These are phyloP conservation scores for Drosophila nebulosa DNA, from an alignment of 1,140 invertebrate genomes.

Conservation along the genomic window DNA sequence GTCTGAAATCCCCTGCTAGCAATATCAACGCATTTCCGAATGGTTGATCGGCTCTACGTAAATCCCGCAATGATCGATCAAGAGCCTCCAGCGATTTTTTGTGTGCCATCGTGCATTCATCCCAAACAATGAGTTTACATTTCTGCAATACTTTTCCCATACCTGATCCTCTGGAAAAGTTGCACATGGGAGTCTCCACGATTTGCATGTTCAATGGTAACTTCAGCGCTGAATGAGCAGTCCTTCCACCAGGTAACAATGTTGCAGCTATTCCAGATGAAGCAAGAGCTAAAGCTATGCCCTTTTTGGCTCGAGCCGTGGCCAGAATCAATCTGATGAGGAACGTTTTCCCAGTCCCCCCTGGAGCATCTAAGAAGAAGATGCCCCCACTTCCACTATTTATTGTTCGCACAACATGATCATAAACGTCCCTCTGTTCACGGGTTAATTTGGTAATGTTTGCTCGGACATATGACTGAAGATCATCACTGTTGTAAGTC, in stretches of 20 bases:
- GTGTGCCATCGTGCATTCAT: not conserved
- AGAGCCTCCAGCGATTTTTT: too few relatives aligned
- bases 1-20: too few relatives aligned
- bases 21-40: not conserved
- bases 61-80: constrained; percentile 6
- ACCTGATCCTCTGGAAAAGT: not conserved
- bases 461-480: too few relatives aligned
- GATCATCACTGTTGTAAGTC: too few relatives aligned
- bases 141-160: constrained; percentile 7
- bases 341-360: constrained; percentile 5
- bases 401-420: not conserved
- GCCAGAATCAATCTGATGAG: constrained; percentile 8
- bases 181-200: not conserved
- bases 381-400: not conserved
- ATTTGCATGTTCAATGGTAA: constrained; percentile 1
- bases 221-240: not conserved
- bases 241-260: not conserved
- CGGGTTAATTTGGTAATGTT: too few relatives aligned
- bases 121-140: constrained; percentile 8
- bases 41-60: not conserved
- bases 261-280: not conserved
- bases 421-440: too few relatives aligned
- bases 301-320: not conserved
- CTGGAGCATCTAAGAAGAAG: not conserved
- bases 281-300: not conserved